Percentiles rank a stretch among this genome's conserved stretches.
Conservation (phyloP, 64 coral and sea anemone genomes). For the Cladopsammia gracilis region DNA sequence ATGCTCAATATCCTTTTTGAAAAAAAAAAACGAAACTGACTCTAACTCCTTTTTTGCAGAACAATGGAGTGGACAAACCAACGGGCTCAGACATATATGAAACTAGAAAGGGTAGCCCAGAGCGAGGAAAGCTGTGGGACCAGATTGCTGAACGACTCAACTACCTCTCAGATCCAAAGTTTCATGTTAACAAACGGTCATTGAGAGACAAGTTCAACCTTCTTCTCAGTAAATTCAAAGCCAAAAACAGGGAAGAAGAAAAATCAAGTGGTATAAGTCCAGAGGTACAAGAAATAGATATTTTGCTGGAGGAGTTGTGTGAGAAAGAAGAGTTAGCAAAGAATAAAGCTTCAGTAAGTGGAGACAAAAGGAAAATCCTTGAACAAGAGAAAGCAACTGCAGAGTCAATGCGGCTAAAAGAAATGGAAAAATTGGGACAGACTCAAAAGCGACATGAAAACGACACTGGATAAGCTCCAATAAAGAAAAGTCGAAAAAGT, state of each 20-base stretch:
- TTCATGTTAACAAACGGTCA: slow-evolving; percentile 46
- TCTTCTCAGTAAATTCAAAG: slow-evolving; percentile 33
- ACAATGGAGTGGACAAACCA: slow-evolving; percentile 51
- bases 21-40: too few relatives aligned
- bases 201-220: slow-evolving; percentile 39
- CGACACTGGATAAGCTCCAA: slow-evolving; percentile 8
- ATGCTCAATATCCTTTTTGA: too few relatives aligned
- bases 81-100: slow-evolving; percentile 51
- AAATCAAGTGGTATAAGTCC: slow-evolving; percentile 38
- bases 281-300: slow-evolving; percentile 54
- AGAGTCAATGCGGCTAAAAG: slow-evolving; percentile 47
- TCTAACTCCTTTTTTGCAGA: slow-evolving; percentile 70
- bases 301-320: slow-evolving; percentile 57
- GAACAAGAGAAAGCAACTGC: slow-evolving; percentile 39
- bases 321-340: slow-evolving; percentile 50
- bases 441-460: slow-evolving; percentile 27
- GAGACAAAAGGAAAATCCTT: slow-evolving; percentile 26
- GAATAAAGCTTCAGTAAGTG: slow-evolving; percentile 14
- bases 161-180: slow-evolving; percentile 28
- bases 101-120: slow-evolving; percentile 44
- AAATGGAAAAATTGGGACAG: slow-evolving; percentile 52
- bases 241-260: slow-evolving; percentile 35
- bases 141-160: slow-evolving; percentile 41
- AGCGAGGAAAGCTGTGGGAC: slow-evolving; percentile 39
- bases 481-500: slow-evolving; percentile 59